Evolutionary conservation across 2,113 vertebrate genomes (phyloP).

Genomic region (Neogobius melanostomus): DNA sequence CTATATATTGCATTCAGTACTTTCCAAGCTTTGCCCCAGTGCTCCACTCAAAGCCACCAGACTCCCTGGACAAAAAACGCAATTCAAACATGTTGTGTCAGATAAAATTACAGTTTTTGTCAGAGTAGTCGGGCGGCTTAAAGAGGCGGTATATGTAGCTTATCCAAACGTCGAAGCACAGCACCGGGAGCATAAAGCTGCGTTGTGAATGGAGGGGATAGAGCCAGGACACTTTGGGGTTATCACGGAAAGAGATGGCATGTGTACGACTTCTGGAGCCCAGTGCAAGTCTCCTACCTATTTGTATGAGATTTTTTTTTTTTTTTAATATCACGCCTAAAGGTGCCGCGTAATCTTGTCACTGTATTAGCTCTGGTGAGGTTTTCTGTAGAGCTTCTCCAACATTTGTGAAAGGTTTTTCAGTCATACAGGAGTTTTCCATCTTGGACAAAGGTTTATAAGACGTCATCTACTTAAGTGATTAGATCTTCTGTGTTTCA

Average conservation of each 20-base stretch:
- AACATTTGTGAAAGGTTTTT: no score
- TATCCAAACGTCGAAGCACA: background rate
- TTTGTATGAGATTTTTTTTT: background rate
- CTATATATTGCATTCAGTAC: slow-evolving; percentile 9
- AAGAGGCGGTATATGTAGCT: slow-evolving; percentile 3
- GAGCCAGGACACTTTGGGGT: background rate
- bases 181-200: background rate
- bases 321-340: background rate
- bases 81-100: slow-evolving; percentile 7
- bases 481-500: no score
- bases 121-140: background rate
- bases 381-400: no score
- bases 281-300: background rate
- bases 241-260: background rate
- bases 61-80: slow-evolving; percentile 9
- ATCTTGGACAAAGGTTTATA: no score
- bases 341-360: background rate
- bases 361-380: background rate
- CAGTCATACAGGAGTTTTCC: no score
- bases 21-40: background rate
- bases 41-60: slow-evolving; percentile 7
- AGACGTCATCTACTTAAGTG: no score
- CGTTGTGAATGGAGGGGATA: background rate
- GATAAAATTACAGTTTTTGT: slow-evolving; percentile 7
- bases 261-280: background rate